These are phyloP conservation scores for Agelastica alni DNA, from an alignment of 2,888 invertebrate genomes.

Conservation along the genomic window DNA sequence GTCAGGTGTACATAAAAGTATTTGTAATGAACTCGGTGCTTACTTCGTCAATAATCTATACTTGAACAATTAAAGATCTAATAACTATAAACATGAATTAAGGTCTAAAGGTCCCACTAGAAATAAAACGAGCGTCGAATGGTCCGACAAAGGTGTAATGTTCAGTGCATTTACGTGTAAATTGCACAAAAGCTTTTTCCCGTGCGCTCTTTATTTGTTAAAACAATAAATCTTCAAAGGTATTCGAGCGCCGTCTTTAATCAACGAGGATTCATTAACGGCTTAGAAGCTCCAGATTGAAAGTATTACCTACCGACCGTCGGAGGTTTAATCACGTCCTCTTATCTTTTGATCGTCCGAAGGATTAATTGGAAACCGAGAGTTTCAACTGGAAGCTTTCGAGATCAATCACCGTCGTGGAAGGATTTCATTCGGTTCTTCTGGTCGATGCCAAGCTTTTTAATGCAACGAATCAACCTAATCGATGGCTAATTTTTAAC, in stretches of 20 bases:
- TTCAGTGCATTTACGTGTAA: background rate
- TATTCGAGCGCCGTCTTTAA: background rate
- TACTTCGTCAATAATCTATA: too few relatives aligned
- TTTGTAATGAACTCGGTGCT: too few relatives aligned
- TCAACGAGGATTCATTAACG: conserved; percentile 13
- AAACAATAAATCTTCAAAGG: background rate
- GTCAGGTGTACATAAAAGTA: too few relatives aligned
- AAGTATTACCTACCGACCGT: conserved; percentile 38
- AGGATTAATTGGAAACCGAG: conserved; percentile 25
- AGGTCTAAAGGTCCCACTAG: too few relatives aligned
- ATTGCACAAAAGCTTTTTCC: background rate
- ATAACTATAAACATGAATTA: too few relatives aligned
- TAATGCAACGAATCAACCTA: conserved; percentile 40
- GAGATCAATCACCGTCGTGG: conserved; percentile 35
- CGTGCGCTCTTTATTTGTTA: background rate
- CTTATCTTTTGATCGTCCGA: conserved; percentile 41
- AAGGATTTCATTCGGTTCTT: conserved; percentile 29
- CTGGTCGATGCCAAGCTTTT: conserved; percentile 37
- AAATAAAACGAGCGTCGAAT: too few relatives aligned
- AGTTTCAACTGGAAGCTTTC: conserved; percentile 19
- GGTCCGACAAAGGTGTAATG: too few relatives aligned
- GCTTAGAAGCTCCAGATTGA: conserved; percentile 28
- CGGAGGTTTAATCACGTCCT: conserved; percentile 34
- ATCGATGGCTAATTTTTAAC: conserved; percentile 41
- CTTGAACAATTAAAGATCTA: too few relatives aligned